Percentiles rank a stretch among this genome's conserved stretches.
phyloP scores from a whole-genome alignment of 2,888 invertebrate genomes.

The Macrophya alboannulata region DNA sequence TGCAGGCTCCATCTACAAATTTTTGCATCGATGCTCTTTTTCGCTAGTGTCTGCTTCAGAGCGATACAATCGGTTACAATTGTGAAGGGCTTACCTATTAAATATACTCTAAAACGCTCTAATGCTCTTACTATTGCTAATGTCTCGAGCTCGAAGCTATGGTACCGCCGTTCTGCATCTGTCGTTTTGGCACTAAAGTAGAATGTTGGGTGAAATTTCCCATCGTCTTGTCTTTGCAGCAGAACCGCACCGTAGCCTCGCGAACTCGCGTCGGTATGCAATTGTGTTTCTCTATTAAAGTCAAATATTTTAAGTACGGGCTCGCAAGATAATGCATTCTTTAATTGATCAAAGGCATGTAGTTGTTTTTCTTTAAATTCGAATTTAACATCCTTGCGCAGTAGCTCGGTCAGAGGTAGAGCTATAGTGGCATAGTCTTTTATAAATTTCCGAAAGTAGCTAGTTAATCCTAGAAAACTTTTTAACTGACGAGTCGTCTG shows the following conservation, averaged over 20 bases:
- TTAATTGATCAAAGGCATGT: conserved; percentile 53
- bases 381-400: conserved; percentile 56
- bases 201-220: conserved; percentile 65
- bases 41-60: conserved; percentile 61
- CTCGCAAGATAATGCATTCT: conserved; percentile 38
- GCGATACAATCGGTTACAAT: conserved; percentile 66
- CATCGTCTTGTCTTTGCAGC: conserved; percentile 60
- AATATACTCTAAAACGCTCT: conserved; percentile 65
- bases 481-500: conserved; percentile 46
- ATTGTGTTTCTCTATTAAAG: conserved; percentile 57
- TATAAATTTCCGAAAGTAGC: conserved; percentile 60
- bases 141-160: conserved; percentile 65
- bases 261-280: conserved; percentile 60
- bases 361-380: conserved; percentile 47
- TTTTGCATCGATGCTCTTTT: conserved; percentile 59
- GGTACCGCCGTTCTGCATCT: conserved; percentile 62
- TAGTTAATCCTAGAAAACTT: conserved; percentile 58
- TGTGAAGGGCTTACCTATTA: conserved; percentile 65
- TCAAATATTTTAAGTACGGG: conserved; percentile 59
- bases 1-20: conserved; percentile 60
- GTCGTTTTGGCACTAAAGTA: conserved; percentile 66
- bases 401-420: conserved; percentile 56
- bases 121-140: conserved; percentile 65
- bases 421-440: conserved; percentile 56
- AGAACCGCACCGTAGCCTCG: conserved; percentile 64